Evolutionary conservation across 2,113 vertebrate genomes (phyloP), one percentile per base, ranked within the genome.

Genomic region (Nyctereutes procyonoides): DNA sequence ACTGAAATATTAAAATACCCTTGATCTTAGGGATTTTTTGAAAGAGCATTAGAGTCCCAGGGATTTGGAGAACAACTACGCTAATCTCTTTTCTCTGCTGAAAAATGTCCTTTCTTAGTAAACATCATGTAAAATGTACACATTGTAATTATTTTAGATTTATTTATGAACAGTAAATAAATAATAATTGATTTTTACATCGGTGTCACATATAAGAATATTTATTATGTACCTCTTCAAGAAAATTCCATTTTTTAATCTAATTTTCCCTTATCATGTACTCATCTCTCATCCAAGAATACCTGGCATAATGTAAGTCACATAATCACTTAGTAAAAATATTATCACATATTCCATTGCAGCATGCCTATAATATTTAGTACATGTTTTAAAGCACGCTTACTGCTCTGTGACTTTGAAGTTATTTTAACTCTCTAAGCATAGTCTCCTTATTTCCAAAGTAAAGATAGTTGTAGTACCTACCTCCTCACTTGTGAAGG

Each of bases 151-250:
- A 48, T 17, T 83, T 81, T 67, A 86, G n/a, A 81, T 76, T 93
- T 96, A 83, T 82, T 95, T 28, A 35, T 62, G 28, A 93, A 76
- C 17, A 90, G n/a, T 9, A 67, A 63, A 35, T 62, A 22, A 93
- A 76, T 11, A 90, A 38, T 92, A 16, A 89, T 83, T 73, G 19
- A 76, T 32, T 95, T 95, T 89, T 79, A 56, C 20, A 63, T 51
- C 65, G 38, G 19, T 90, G 17, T 85, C 51, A n/a, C 7, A 43
- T 63, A 69, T 28, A 73, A 95, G 71, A 89, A 32, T 63, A 67
- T 83, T 88, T 96, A 83, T 76, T 89, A 94, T 80, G 43, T 90
- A 16, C 63, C n/a, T 90, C 24, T 95, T 24, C 12, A 76, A 76
- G 95, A 93, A 43, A 10, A 81, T 24, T 65, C 51, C 20, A 8